phyloP scores from a whole-genome alignment of 2,888 invertebrate species.

The Merodon equestris region DNA sequence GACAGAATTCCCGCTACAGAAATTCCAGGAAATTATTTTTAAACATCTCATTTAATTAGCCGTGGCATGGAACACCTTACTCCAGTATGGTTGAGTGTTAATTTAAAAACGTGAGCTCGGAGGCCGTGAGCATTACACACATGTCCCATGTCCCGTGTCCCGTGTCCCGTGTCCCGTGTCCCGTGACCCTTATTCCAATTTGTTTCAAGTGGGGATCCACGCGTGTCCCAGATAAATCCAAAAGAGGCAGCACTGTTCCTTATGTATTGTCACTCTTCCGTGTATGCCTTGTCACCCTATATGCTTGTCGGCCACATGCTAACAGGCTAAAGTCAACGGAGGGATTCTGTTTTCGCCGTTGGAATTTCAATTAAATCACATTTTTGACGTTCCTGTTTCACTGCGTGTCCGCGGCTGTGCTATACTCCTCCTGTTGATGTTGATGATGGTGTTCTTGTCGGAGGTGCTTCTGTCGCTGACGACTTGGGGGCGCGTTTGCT shows the following conservation, averaged over 20 bases:
- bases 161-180: background rate
- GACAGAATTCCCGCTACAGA: background rate
- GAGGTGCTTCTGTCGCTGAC: background rate
- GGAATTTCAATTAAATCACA: constrained; percentile 65
- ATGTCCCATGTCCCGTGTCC: background rate
- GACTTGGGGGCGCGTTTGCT: constrained; percentile 34
- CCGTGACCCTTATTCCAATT: too few species aligned
- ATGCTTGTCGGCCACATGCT: constrained; percentile 3
- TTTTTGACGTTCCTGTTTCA: constrained; percentile 10
- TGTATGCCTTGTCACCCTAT: background rate
- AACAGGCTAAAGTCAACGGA: constrained; percentile 30
- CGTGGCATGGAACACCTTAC: constrained; percentile 8
- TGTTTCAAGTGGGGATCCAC: background rate
- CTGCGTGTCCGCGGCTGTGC: too few species aligned
- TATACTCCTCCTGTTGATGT: too few species aligned
- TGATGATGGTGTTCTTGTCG: constrained; percentile 21
- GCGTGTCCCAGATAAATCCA: constrained; percentile 27
- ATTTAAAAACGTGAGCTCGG: constrained; percentile 28
- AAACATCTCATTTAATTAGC: constrained; percentile 57
- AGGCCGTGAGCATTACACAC: background rate
- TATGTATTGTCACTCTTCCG: background rate
- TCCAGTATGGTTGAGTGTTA: background rate
- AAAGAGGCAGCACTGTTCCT: too few species aligned
- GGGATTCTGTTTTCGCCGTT: constrained; percentile 49
- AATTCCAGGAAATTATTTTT: constrained; percentile 47